A percentile compares a stretch with the other conserved stretches of the same genome.
Evolutionary conservation across 2,113 vertebrate species (phyloP).

Genomic region (Catharus minimus): DNA sequence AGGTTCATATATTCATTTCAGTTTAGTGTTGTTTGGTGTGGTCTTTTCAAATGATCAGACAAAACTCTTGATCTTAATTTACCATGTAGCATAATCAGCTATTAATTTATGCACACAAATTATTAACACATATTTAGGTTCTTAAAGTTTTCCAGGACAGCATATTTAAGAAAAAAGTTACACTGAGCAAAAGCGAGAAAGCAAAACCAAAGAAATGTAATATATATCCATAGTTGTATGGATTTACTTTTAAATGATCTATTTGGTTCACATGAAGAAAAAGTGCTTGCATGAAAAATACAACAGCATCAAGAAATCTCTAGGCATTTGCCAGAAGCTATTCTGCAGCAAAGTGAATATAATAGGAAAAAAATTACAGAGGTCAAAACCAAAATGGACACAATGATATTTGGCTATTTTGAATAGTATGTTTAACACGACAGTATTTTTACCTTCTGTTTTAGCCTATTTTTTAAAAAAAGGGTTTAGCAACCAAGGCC

Average conservation of each 20-base stretch:
- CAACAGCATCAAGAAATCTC: background rate
- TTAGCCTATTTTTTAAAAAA: background rate
- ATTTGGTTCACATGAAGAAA: background rate
- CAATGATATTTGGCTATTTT: background rate
- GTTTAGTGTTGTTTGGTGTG: background rate
- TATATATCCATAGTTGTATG: background rate
- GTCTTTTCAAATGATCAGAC: background rate
- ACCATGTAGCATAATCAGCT: background rate
- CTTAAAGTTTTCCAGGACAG: background rate
- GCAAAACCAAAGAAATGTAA: background rate
- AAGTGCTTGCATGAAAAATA: background rate
- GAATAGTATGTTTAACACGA: background rate
- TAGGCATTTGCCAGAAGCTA: background rate
- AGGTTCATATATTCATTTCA: background rate
- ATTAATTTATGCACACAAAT: background rate
- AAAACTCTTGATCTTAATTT: background rate
- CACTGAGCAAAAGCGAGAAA: background rate
- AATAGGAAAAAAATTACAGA: background rate
- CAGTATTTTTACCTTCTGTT: background rate
- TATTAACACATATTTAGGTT: background rate
- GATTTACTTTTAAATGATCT: background rate
- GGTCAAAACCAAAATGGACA: background rate
- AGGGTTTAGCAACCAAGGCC: background rate
- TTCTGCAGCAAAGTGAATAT: background rate
- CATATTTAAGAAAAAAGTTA: background rate